These are phyloP conservation scores for Scrobipalpa costella DNA, from an alignment of 2,888 invertebrate genomes.

Conservation along the genomic window DNA sequence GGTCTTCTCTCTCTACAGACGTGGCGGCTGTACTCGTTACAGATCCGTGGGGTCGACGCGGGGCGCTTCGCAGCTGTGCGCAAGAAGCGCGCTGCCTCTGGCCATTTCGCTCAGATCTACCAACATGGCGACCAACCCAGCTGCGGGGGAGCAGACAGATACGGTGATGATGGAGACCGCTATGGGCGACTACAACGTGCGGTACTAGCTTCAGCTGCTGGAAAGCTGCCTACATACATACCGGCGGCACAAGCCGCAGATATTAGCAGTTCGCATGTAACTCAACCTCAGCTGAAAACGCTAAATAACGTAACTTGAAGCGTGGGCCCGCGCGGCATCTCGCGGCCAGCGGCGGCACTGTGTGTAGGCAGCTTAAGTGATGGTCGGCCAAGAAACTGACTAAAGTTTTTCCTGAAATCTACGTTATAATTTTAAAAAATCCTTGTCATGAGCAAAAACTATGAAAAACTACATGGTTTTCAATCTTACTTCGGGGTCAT, in stretches of 20 bases:
- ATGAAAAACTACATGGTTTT: too few relatives aligned
- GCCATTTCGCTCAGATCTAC: slow-evolving; percentile 89
- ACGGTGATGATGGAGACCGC: slow-evolving; percentile 63
- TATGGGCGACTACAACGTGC: slow-evolving; percentile 55
- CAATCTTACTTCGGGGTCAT: neutral
- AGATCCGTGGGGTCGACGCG: slow-evolving; percentile 86
- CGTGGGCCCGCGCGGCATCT: too few relatives aligned
- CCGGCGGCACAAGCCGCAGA: too few relatives aligned
- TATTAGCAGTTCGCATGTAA: too few relatives aligned
- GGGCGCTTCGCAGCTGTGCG: slow-evolving; percentile 86
- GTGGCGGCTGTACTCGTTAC: slow-evolving; percentile 85
- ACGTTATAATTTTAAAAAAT: neutral
- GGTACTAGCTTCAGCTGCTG: slow-evolving; percentile 45
- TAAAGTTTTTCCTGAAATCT: too few relatives aligned
- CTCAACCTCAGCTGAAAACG: too few relatives aligned
- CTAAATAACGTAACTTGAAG: too few relatives aligned
- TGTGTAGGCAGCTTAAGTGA: too few relatives aligned
- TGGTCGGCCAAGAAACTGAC: too few relatives aligned
- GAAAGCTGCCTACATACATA: too few relatives aligned
- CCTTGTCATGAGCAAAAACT: neutral
- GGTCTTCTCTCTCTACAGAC: slow-evolving; percentile 69
- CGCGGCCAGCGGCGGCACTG: too few relatives aligned
- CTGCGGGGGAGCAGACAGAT: slow-evolving; percentile 60
- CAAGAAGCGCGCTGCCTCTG: slow-evolving; percentile 86
- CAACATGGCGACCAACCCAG: slow-evolving; percentile 54